A percentile compares a stretch with the other conserved stretches of the same genome.
phyloP scores from a whole-genome alignment of 1,140 invertebrate genomes.

The Glossosoma conforme region DNA sequence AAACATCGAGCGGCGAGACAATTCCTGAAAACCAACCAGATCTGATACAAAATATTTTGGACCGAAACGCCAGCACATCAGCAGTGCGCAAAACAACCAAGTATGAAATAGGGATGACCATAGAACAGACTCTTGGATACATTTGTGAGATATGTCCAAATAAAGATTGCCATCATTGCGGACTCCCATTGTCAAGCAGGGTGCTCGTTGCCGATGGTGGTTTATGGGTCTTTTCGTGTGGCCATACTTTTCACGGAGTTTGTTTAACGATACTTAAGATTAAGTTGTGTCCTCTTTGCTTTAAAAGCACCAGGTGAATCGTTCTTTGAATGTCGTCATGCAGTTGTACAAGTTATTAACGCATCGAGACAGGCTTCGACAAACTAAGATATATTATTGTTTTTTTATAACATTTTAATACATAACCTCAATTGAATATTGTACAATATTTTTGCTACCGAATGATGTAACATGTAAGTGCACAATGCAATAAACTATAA shows the following conservation, averaged over 20 bases:
- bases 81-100: background rate
- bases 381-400: too few relatives aligned
- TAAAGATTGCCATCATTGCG: constrained; percentile 42
- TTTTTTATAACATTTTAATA: too few relatives aligned
- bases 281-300: constrained; percentile 45
- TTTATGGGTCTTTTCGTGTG: constrained; percentile 48
- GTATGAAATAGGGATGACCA: constrained; percentile 28
- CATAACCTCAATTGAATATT: too few relatives aligned
- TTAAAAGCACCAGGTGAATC: constrained; percentile 21
- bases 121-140: constrained; percentile 22
- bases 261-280: constrained; percentile 46
- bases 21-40: constrained; percentile 12
- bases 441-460: too few relatives aligned
- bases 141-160: constrained; percentile 25
- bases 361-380: too few relatives aligned
- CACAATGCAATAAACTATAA: too few relatives aligned
- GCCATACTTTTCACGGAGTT: constrained; percentile 45
- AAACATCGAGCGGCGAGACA: constrained; percentile 3
- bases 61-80: constrained; percentile 1
- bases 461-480: too few relatives aligned
- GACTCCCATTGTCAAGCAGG: constrained; percentile 43
- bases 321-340: too few relatives aligned
- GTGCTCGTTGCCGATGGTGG: constrained; percentile 47
- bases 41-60: constrained; percentile 15
- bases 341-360: background rate